Percentiles rank a stretch among this genome's conserved stretches.
Conservation (phyloP, 1,140 invertebrate species). For the Dinoponera quadriceps region DNA sequence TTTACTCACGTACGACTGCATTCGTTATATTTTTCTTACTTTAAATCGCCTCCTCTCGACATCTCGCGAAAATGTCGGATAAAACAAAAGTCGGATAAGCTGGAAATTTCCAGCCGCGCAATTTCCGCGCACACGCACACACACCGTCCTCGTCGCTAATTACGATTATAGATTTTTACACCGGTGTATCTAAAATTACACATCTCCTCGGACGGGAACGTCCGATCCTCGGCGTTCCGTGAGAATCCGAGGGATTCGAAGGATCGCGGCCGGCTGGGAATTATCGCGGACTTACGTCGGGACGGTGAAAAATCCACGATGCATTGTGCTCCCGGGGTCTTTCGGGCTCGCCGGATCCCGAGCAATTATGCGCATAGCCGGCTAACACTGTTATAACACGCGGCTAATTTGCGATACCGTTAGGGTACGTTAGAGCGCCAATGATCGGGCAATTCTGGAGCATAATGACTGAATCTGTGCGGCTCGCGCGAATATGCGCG, state of each 20-base stretch:
- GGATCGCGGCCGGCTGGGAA: neutral
- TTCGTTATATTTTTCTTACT: too few species aligned
- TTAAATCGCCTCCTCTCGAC: too few species aligned
- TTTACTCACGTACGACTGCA: too few species aligned
- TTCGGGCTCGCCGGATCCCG: neutral
- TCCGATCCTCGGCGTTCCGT: neutral
- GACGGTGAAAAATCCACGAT: constrained; percentile 4
- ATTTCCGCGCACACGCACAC: too few species aligned
- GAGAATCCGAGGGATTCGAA: neutral
- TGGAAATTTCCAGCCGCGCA: too few species aligned
- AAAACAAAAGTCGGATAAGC: too few species aligned
- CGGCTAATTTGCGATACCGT: constrained; percentile 53
- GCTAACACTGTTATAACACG: constrained; percentile 15
- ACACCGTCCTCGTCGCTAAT: too few species aligned
- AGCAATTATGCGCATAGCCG: constrained; percentile 33
- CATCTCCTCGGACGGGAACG: neutral
- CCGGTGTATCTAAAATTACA: too few species aligned
- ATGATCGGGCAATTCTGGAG: constrained; percentile 46
- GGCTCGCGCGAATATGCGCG: constrained; percentile 2
- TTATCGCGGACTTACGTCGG: constrained; percentile 18
- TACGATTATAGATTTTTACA: too few species aligned
- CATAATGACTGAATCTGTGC: constrained; percentile 38
- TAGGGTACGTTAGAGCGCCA: constrained; percentile 49
- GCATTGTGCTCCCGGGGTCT: constrained; percentile 24
- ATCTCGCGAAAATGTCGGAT: too few species aligned